These are phyloP conservation scores for Gastrophysa polygoni DNA, from an alignment of 2,888 invertebrate species.

Conservation along the genomic window DNA sequence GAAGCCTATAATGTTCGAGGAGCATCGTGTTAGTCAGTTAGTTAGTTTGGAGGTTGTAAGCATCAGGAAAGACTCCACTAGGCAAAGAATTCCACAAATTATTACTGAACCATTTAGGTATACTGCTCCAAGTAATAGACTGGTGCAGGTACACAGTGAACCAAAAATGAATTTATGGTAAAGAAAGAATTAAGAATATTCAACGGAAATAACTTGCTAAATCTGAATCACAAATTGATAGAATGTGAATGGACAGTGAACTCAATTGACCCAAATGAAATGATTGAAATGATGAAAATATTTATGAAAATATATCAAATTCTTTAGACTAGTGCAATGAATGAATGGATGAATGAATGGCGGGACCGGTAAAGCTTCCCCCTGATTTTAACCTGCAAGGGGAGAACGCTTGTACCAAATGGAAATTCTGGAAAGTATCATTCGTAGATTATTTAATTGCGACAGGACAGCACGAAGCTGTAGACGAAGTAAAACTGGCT, in stretches of 20 bases:
- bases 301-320: not conserved
- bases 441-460: slow-evolving; percentile 39
- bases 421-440: slow-evolving; percentile 37
- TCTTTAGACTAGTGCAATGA: too few species aligned
- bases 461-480: slow-evolving; percentile 33
- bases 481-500: slow-evolving; percentile 31
- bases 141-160: not conserved
- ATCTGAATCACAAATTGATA: slow-evolving; percentile 1
- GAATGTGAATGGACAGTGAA: slow-evolving; percentile 1
- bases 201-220: not conserved
- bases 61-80: too few species aligned
- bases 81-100: not conserved
- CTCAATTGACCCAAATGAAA: slow-evolving; percentile 1
- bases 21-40: too few species aligned
- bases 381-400: slow-evolving; percentile 39
- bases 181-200: slow-evolving; percentile 4
- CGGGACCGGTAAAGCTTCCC: slow-evolving; percentile 28
- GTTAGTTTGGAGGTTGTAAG: too few species aligned
- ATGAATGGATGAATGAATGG: too few species aligned
- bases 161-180: slow-evolving; percentile 8
- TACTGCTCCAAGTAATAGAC: not conserved
- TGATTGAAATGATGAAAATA: too few species aligned
- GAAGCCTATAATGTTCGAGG: too few species aligned
- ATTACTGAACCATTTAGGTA: not conserved
- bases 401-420: slow-evolving; percentile 36